phyloP scores from a whole-genome alignment of 2,113 vertebrate species.

The Sapajus apella region DNA sequence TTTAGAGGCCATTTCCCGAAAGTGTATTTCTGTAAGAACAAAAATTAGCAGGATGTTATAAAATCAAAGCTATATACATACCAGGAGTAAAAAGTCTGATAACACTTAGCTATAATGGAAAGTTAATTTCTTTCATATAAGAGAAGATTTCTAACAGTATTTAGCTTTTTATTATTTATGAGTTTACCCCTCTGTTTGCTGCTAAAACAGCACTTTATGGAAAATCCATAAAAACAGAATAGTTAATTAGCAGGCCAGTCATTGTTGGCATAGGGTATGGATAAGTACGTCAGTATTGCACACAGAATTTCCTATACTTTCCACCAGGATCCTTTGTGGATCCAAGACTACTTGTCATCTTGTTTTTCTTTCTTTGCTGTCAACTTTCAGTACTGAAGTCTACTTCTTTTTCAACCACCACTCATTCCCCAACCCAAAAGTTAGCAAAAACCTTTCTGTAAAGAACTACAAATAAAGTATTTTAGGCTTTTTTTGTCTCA shows the following conservation, averaged over 20 bases:
- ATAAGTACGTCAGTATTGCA: background rate
- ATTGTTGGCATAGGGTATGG: background rate
- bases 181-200: slow-evolving; percentile 1
- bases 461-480: background rate
- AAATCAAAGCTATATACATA: slow-evolving; percentile 40
- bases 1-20: slow-evolving; percentile 82
- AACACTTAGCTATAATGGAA: background rate
- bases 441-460: background rate
- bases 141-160: background rate
- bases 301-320: background rate
- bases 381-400: background rate
- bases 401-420: background rate
- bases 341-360: background rate
- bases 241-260: background rate
- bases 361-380: background rate
- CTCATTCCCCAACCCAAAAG: background rate
- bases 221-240: slow-evolving; percentile 13
- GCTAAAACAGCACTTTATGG: background rate
- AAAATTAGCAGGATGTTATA: slow-evolving; percentile 36
- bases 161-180: background rate
- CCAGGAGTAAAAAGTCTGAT: background rate
- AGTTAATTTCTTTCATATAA: background rate
- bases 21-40: slow-evolving; percentile 68
- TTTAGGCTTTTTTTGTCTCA: background rate
- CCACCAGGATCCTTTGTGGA: background rate